Evolutionary conservation across 2,113 vertebrate species (phyloP).

Genomic region (Myotis yumanensis): DNA sequence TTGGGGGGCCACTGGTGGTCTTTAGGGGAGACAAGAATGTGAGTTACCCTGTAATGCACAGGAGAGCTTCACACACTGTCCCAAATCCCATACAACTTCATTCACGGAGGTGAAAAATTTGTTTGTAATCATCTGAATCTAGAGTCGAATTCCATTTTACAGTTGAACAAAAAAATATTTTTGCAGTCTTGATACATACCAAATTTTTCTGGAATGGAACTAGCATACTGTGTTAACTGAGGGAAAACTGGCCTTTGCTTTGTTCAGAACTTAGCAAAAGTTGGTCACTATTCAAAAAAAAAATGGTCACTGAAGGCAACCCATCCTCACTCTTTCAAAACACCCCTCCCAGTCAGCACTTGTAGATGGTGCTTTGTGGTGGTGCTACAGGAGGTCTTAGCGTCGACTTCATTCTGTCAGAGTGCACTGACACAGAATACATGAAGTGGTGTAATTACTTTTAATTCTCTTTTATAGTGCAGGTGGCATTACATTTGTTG

Average conservation of each 20-base stretch:
- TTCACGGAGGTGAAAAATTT: not conserved
- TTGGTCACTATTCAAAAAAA: not conserved
- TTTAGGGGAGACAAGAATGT: not conserved
- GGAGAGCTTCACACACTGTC: not conserved
- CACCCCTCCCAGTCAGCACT: not conserved
- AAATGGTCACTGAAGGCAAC: not conserved
- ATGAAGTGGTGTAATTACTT: accelerated
- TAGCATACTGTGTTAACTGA: not conserved
- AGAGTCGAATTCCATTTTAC: not conserved
- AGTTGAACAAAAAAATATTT: not conserved
- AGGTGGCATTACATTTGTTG: not conserved
- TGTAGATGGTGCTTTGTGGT: accelerated
- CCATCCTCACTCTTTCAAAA: not conserved
- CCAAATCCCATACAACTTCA: not conserved
- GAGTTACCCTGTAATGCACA: not conserved
- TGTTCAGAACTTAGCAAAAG: not conserved
- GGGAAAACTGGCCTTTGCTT: not conserved
- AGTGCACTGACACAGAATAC: not conserved
- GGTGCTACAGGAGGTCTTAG: not conserved
- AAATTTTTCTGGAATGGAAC: not conserved
- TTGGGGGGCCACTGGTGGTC: not conserved
- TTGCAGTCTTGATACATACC: not conserved
- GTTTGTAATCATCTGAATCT: not conserved
- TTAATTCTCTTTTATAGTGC: not conserved
- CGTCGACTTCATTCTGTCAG: not conserved